Evolutionary conservation across 2,113 vertebrate species (phyloP).

Genomic region (Silurus glanis): DNA sequence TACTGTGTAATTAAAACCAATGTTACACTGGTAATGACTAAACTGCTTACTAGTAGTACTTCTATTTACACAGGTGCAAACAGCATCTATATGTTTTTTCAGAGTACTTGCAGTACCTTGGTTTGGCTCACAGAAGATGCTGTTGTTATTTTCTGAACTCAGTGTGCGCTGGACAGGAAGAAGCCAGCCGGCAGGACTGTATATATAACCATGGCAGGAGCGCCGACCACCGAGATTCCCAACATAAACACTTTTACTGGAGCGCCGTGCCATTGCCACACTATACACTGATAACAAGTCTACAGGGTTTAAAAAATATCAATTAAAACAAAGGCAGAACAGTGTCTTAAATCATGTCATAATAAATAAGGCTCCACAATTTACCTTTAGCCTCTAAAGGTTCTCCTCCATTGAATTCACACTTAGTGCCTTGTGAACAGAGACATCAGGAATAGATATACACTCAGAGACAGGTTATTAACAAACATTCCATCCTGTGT

Average conservation of each 20-base stretch:
- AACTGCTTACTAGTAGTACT: background rate
- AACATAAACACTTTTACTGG: conserved; percentile 71
- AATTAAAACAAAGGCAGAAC: background rate
- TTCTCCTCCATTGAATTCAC: conserved; percentile 62
- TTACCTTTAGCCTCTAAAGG: conserved; percentile 69
- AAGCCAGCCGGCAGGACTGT: conserved; percentile 86
- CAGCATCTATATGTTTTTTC: background rate
- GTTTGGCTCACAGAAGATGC: conserved; percentile 72
- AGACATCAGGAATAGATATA: conserved; percentile 28
- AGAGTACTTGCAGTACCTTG: conserved; percentile 67
- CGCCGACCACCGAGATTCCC: conserved; percentile 76
- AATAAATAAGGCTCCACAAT: background rate
- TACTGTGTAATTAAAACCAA: background rate
- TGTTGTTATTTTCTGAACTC: conserved; percentile 65
- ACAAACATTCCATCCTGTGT: background rate
- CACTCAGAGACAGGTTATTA: background rate
- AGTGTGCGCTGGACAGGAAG: conserved; percentile 73
- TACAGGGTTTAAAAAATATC: conserved; percentile 53
- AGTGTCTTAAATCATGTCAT: background rate
- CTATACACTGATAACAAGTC: conserved; percentile 72
- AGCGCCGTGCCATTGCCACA: conserved; percentile 78
- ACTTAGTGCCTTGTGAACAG: conserved; percentile 66
- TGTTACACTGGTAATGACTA: background rate
- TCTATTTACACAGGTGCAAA: background rate
- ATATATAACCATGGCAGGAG: conserved; percentile 82